Base-by-base conservation (phyloP, 2,797 vertebrate genomes). In the Leptoclinus maculatus region DNA sequence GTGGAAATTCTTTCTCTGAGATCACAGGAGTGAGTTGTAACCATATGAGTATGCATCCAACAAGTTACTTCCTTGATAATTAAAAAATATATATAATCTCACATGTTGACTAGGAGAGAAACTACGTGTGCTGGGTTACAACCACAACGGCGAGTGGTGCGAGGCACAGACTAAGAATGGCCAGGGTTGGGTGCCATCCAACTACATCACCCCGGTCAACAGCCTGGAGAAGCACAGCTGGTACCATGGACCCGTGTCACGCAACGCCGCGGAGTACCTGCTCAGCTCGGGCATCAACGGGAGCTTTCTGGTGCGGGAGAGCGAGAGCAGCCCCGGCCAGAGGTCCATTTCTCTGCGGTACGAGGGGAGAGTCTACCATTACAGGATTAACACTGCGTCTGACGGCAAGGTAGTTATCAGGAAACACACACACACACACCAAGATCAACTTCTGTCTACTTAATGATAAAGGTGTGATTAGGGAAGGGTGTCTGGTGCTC, bases 161-260 rank as follows among this genome's bases (percentile, higher is more conserved):
- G 98, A 99, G 92, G 98, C 97, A 0, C 98, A 98, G 86, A 98
- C 97, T 32, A 99, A 98, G 93, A 99, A 99, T 1, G 98, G 98
- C 68, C 98, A 99, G 87, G 98, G 98, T n/a, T 99, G 98, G 98
- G 98, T 99, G 43, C 98, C 98, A 4, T 98, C 98, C 93, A 99
- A 99, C 94, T 99, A 99, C 94, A 99, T 99, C 95, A 99, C 98
- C 0, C 98, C 98, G 0, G 97, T 99, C 90, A 99, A 98, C 90
- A 99, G 98, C 77, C 95, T 99, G 91, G 98, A 99, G 94, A 99
- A 99, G 62, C 98, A 99, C 74, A 99, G 98, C 88, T 99, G 98
- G 98, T 99, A 98, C 82, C 98, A 99, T 0, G 98, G 98, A 0
- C 98, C 98, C 0, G 98, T 99, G 88, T 99, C 98, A 0, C 97